These are phyloP conservation scores for Silurus asotus DNA, from an alignment of 2,113 vertebrate genomes.

Conservation along the genomic window DNA sequence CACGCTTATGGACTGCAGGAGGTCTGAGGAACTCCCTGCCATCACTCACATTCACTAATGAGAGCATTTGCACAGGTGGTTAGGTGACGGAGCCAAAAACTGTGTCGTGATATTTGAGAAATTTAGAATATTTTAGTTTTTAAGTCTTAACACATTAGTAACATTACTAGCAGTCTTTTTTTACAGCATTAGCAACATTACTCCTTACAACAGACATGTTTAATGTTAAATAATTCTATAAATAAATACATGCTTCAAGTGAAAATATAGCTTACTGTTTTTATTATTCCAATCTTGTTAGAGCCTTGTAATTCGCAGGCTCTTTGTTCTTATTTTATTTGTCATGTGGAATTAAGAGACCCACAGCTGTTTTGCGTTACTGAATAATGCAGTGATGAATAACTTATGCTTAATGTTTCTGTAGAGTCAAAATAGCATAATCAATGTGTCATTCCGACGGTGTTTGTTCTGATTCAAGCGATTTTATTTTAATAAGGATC, in stretches of 20 bases:
- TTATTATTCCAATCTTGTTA: neutral
- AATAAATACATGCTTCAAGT: neutral
- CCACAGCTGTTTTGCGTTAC: neutral
- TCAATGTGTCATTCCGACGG: neutral
- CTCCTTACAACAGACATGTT: too few relatives aligned
- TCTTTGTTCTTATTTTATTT: neutral
- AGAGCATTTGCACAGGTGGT: conserved; percentile 8
- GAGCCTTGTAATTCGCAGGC: neutral
- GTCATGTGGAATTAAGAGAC: neutral
- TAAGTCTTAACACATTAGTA: neutral
- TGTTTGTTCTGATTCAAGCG: neutral
- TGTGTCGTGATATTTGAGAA: neutral
- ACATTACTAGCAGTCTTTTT: neutral
- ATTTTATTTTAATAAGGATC: neutral
- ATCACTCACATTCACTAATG: conserved; percentile 15
- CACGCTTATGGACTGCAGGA: neutral
- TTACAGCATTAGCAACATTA: neutral
- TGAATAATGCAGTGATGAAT: neutral
- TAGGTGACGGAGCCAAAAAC: neutral
- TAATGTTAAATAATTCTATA: neutral
- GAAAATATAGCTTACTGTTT: neutral
- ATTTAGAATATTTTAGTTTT: too few relatives aligned
- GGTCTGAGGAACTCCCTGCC: too few relatives aligned
- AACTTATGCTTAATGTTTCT: neutral
- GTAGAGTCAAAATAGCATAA: neutral